A percentile compares a stretch with the other conserved stretches of the same genome.
Evolutionary conservation across 1,140 invertebrate species (phyloP).

Genomic region (Trypoxylus dichotomus): DNA sequence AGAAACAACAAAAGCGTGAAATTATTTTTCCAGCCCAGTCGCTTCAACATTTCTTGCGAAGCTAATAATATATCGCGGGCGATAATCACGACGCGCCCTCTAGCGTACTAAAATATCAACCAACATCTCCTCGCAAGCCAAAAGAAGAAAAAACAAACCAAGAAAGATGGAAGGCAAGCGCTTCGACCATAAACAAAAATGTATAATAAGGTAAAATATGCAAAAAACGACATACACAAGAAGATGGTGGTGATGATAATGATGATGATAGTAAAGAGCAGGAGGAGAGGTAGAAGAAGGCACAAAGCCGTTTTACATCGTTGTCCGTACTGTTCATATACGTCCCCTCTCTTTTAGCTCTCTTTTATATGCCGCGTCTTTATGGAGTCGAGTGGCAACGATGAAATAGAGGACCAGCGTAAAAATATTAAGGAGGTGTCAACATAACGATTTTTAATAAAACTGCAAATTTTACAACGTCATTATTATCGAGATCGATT

Average conservation of each 20-base stretch:
- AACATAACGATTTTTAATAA: conserved; percentile 21
- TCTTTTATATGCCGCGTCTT: neutral
- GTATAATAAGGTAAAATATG: conserved; percentile 15
- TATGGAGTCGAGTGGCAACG: neutral
- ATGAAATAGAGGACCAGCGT: neutral
- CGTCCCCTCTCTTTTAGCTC: neutral
- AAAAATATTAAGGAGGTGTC: conserved; percentile 22
- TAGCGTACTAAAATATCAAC: neutral
- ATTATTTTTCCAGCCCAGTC: neutral
- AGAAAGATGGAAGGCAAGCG: neutral
- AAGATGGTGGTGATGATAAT: neutral
- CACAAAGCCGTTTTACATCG: neutral
- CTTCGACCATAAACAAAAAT: neutral
- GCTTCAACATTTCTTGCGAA: neutral
- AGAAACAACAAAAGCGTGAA: conserved; percentile 25
- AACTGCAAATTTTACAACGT: conserved; percentile 3
- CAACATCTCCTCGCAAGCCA: neutral
- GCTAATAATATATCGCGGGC: conserved; percentile 8
- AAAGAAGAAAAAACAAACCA: neutral
- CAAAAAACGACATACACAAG: neutral
- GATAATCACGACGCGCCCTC: conserved; percentile 1
- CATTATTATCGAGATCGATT: conserved; percentile 9
- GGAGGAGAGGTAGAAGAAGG: neutral
- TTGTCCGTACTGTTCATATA: neutral
- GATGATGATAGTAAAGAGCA: neutral